Conservation (phyloP, 2,113 vertebrate genomes). For the Nycticebus coucang region DNA sequence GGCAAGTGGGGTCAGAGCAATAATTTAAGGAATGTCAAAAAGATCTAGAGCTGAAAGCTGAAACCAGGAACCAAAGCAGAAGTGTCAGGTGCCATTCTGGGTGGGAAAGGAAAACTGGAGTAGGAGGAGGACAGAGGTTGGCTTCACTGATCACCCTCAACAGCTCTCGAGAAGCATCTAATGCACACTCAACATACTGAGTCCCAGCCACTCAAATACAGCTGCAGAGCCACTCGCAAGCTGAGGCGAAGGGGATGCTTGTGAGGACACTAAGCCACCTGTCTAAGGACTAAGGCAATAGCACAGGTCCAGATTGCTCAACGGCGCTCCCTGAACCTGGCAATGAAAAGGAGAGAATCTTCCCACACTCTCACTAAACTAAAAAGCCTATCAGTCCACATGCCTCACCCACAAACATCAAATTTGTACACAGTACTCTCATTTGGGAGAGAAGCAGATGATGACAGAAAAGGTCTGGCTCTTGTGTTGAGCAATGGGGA, state of each 20-base stretch:
- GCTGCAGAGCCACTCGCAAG: neutral
- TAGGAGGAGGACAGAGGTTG: neutral
- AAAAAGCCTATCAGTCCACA: neutral
- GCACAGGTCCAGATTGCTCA: accelerated
- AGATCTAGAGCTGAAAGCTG: neutral
- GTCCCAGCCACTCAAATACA: neutral
- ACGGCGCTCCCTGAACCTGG: neutral
- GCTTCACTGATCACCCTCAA: neutral
- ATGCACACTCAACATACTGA: neutral
- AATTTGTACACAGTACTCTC: no score
- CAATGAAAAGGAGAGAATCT: neutral
- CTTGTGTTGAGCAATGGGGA: neutral
- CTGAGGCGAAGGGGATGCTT: neutral
- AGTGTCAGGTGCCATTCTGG: neutral
- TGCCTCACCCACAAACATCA: neutral
- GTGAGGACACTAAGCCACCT: neutral
- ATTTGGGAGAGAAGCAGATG: neutral
- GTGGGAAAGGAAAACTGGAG: neutral
- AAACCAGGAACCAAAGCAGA: neutral
- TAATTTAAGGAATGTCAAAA: neutral
- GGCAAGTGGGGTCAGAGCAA: neutral
- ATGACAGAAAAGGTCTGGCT: neutral
- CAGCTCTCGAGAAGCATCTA: neutral
- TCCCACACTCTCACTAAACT: neutral
- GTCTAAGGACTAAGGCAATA: neutral